Evolutionary conservation across 1,140 invertebrate genomes (phyloP).

Genomic region (Globodera ellingtonae): DNA sequence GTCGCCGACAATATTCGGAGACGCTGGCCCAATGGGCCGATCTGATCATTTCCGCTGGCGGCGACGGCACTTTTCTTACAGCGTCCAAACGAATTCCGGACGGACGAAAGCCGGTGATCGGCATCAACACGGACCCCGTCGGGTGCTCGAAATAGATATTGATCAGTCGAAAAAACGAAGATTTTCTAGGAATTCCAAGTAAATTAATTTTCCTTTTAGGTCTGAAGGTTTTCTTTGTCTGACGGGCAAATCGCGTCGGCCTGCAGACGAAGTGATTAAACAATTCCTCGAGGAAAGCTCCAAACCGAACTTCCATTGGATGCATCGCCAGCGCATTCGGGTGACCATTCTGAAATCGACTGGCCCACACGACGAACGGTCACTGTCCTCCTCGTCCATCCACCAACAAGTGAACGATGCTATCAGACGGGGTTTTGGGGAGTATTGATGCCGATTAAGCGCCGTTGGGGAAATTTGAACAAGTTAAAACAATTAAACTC

Average conservation of each 20-base stretch:
- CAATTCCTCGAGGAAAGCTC: conserved; percentile 68
- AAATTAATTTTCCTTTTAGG: conserved; percentile 65
- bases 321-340: conserved; percentile 81
- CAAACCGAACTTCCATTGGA: conserved; percentile 71
- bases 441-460: too few species aligned
- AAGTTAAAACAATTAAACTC: background rate
- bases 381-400: conserved; percentile 38
- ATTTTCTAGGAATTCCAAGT: conserved; percentile 46
- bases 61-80: conserved; percentile 95
- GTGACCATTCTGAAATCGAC: conserved; percentile 72
- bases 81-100: conserved; percentile 81
- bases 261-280: conserved; percentile 75
- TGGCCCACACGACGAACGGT: conserved; percentile 7
- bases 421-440: background rate
- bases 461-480: too few species aligned
- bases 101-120: conserved; percentile 83
- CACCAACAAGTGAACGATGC: background rate
- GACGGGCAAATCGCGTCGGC: conserved; percentile 75
- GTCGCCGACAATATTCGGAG: conserved; percentile 48
- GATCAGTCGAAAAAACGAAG: background rate
- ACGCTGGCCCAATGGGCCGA: conserved; percentile 87
- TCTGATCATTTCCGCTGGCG: conserved; percentile 88
- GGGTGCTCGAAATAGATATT: conserved; percentile 50
- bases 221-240: conserved; percentile 91
- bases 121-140: conserved; percentile 94